Conservation (phyloP, 1,140 invertebrate species). For the Venturia canescens region DNA sequence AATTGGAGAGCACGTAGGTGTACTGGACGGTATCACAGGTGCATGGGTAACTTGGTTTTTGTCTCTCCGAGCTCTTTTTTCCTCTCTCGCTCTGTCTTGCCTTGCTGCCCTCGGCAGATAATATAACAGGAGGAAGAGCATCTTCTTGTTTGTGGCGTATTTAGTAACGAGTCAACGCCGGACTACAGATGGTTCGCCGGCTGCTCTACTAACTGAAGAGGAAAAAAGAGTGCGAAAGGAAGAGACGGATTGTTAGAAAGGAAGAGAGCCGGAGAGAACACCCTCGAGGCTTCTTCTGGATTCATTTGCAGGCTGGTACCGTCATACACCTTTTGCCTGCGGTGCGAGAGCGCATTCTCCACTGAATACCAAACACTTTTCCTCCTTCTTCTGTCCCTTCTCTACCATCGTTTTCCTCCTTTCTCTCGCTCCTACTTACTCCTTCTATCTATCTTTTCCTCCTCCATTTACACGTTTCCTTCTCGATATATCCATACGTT, state of each 20-base stretch:
- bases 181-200: slow-evolving; percentile 56
- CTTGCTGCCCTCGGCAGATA: neutral
- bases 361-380: slow-evolving; percentile 48
- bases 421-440: neutral
- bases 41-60: slow-evolving; percentile 25
- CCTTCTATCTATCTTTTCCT: slow-evolving; percentile 43
- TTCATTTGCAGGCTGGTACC: slow-evolving; percentile 54
- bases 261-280: slow-evolving; percentile 23
- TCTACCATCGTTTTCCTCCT: slow-evolving; percentile 37
- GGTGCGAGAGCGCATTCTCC: slow-evolving; percentile 23
- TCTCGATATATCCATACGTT: slow-evolving; percentile 19
- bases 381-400: neutral
- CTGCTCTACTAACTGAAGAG: slow-evolving; percentile 44
- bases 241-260: neutral
- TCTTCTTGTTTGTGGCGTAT: slow-evolving; percentile 59
- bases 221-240: slow-evolving; percentile 45
- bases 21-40: slow-evolving; percentile 40
- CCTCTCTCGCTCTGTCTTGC: neutral
- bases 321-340: slow-evolving; percentile 51
- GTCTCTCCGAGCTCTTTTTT: neutral
- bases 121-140: slow-evolving; percentile 10
- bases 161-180: slow-evolving; percentile 53
- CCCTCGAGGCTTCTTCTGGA: slow-evolving; percentile 27
- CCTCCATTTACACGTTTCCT: slow-evolving; percentile 50
- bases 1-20: slow-evolving; percentile 59